Conservation (phyloP, 2,113 vertebrate genomes). For the Cynopterus brachyotis region DNA sequence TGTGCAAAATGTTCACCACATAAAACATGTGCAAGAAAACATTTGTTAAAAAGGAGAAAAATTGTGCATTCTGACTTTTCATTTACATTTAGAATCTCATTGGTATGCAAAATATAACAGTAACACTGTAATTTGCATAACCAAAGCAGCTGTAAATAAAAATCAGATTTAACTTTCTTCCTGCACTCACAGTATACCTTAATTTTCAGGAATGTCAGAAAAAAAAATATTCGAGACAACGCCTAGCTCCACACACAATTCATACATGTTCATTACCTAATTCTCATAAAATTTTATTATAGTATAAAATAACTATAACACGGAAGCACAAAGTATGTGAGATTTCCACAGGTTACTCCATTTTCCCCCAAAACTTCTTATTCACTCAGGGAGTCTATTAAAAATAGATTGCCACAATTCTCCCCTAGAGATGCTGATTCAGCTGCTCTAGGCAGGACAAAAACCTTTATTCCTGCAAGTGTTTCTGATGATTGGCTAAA, state of each 20-base stretch:
- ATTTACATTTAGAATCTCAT: conserved; percentile 42
- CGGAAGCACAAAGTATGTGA: background rate
- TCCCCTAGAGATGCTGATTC: conserved; percentile 4
- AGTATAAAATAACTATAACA: conserved; percentile 20
- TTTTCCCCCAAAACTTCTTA: background rate
- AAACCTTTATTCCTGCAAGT: conserved; percentile 26
- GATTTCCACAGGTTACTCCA: background rate
- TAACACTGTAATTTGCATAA: conserved; percentile 38
- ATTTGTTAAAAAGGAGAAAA: conserved; percentile 7
- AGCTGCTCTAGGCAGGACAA: background rate
- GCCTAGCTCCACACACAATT: conserved; percentile 18
- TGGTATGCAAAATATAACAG: background rate
- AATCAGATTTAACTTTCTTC: conserved; percentile 31
- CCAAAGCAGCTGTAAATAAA: conserved; percentile 21
- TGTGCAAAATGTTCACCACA: conserved; percentile 4
- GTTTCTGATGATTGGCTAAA: background rate
- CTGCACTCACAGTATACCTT: background rate
- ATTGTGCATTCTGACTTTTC: background rate
- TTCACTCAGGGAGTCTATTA: background rate
- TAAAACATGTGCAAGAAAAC: conserved; percentile 11
- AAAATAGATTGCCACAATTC: conserved; percentile 13
- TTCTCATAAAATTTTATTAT: background rate
- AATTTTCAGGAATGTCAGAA: conserved; percentile 26
- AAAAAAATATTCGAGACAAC: conserved; percentile 38
- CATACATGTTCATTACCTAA: background rate